phyloP scores from a whole-genome alignment of 2,113 vertebrate genomes.

The Cyanoramphus novaezelandiae region DNA sequence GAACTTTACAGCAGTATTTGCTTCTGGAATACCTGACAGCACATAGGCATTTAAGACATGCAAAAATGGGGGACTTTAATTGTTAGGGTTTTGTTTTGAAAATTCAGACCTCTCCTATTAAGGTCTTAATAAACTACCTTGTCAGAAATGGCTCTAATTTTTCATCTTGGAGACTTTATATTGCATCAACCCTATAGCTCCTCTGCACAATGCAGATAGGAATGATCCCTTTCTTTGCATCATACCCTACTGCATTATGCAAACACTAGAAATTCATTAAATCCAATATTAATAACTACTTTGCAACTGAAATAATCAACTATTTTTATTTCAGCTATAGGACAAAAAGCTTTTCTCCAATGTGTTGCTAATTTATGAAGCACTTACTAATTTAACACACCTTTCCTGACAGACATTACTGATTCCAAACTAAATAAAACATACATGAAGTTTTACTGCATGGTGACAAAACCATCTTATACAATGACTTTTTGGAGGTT shows the following conservation, averaged over 20 bases:
- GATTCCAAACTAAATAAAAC: not conserved
- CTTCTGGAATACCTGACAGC: not conserved
- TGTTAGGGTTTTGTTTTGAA: not conserved
- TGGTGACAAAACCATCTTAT: not conserved
- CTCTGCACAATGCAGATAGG: not conserved
- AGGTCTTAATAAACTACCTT: not conserved
- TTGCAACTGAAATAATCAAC: not conserved
- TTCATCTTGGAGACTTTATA: not conserved
- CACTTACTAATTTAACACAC: not conserved
- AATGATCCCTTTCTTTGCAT: not conserved
- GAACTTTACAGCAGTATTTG: not conserved
- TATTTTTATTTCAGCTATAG: not conserved
- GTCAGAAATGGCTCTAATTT: not conserved
- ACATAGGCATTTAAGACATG: not conserved
- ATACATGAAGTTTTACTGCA: rapidly evolving
- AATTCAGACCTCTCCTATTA: not conserved
- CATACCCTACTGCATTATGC: not conserved
- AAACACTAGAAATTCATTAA: not conserved
- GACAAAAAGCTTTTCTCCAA: not conserved
- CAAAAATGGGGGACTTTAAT: not conserved
- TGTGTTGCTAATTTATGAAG: not conserved
- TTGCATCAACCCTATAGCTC: not conserved
- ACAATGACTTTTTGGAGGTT: not conserved
- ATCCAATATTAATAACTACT: not conserved
- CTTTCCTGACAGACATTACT: not conserved